Conservation (phyloP, 2,797 vertebrate species). For the Rhincodon typus region DNA sequence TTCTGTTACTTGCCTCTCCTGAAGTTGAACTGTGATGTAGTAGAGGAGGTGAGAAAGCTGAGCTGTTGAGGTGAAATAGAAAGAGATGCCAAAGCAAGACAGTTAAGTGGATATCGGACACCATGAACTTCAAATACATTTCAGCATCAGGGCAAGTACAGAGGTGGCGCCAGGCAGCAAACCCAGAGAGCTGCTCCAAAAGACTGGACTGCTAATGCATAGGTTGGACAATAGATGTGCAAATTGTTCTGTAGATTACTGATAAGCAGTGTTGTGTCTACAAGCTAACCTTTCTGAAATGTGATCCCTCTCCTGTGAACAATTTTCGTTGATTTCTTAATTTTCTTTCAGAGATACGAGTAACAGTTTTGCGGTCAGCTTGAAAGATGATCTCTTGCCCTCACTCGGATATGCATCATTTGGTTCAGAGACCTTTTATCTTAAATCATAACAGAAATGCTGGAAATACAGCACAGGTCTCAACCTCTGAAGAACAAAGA, state of each 20-base stretch:
- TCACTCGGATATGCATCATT: not conserved
- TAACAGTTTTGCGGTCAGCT: slow-evolving; percentile 25
- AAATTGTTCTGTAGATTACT: slow-evolving; percentile 27
- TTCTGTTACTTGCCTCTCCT: not conserved
- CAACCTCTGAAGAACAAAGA: not conserved
- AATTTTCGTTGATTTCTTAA: slow-evolving; percentile 31
- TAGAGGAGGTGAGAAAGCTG: not conserved
- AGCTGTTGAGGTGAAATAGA: not conserved
- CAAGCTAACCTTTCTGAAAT: slow-evolving; percentile 31
- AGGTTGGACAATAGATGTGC: not conserved
- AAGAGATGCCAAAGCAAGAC: not conserved
- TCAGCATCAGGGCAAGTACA: not conserved
- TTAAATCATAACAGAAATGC: not conserved
- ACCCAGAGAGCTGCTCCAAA: not conserved
- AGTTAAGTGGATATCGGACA: not conserved
- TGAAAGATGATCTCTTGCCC: slow-evolving; percentile 11
- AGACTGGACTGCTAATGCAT: slow-evolving; percentile 1
- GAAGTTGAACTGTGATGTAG: not conserved
- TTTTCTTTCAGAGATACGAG: slow-evolving; percentile 4
- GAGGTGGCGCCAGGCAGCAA: slow-evolving; percentile 11
- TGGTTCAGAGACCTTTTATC: slow-evolving; percentile 28
- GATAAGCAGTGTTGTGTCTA: slow-evolving; percentile 37
- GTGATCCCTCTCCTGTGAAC: slow-evolving; percentile 14
- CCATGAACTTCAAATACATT: slow-evolving; percentile 8
- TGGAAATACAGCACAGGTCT: not conserved